A percentile compares a stretch with the other conserved stretches of the same genome.
Evolutionary conservation across 2,113 vertebrate genomes (phyloP).

Genomic region (Spea bombifrons): DNA sequence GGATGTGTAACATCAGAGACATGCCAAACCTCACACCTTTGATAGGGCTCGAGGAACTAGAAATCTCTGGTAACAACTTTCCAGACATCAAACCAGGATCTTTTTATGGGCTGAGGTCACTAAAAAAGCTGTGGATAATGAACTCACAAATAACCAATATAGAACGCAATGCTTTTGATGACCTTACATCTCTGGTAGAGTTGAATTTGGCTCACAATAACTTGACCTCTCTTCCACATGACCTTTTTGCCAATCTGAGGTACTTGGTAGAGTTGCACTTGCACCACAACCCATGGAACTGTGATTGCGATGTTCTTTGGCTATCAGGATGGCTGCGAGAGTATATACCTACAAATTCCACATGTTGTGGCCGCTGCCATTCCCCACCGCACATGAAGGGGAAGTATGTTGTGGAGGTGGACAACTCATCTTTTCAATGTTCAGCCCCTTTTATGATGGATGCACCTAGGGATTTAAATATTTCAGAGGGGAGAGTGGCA

Average conservation of each 20-base stretch:
- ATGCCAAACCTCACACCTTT: slow-evolving; percentile 89
- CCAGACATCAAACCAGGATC: slow-evolving; percentile 86
- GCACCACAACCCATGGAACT: slow-evolving; percentile 97
- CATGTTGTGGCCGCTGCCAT: slow-evolving; percentile 95
- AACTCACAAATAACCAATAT: slow-evolving; percentile 89
- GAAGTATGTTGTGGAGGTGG: slow-evolving; percentile 90
- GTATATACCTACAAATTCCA: slow-evolving; percentile 95
- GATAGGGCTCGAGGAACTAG: slow-evolving; percentile 90
- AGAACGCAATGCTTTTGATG: slow-evolving; percentile 95
- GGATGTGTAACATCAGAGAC: slow-evolving; percentile 93
- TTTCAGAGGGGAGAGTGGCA: slow-evolving; percentile 88
- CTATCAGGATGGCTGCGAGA: slow-evolving; percentile 94
- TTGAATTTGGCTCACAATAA: slow-evolving; percentile 98
- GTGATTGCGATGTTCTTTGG: slow-evolving; percentile 96
- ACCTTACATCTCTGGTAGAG: slow-evolving; percentile 90
- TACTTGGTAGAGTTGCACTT: slow-evolving; percentile 94
- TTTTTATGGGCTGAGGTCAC: slow-evolving; percentile 85
- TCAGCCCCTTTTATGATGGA: slow-evolving; percentile 94
- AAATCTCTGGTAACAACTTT: slow-evolving; percentile 96
- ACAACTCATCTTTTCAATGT: slow-evolving; percentile 90
- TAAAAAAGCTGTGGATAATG: slow-evolving; percentile 98
- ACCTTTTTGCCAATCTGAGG: slow-evolving; percentile 90
- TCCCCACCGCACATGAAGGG: slow-evolving; percentile 86
- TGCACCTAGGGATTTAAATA: slow-evolving; percentile 89
- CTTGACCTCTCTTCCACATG: slow-evolving; percentile 91